phyloP scores from a whole-genome alignment of 2,113 vertebrate genomes.

The Todiramphus chloris region DNA sequence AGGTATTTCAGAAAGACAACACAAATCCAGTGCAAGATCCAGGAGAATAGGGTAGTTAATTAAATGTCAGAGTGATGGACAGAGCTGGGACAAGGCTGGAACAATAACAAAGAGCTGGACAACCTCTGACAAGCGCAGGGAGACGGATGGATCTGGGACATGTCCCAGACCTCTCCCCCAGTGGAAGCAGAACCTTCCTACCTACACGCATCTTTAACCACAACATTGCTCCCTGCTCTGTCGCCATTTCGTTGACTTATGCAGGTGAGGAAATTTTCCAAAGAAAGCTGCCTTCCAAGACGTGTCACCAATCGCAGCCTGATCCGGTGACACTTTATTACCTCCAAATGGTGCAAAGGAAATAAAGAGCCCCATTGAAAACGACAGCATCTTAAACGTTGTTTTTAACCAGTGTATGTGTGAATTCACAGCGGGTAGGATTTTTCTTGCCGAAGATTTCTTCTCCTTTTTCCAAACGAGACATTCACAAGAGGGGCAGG shows the following conservation, averaged over 20 bases:
- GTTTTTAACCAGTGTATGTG: not conserved
- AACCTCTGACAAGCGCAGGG: slow-evolving; percentile 29
- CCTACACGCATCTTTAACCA: not conserved
- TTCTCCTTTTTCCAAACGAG: not conserved
- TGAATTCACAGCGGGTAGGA: not conserved
- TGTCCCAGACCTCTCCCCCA: not conserved
- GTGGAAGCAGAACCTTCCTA: not conserved
- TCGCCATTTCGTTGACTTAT: not conserved
- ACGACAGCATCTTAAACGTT: not conserved
- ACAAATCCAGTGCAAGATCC: not conserved
- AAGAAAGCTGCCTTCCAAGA: not conserved
- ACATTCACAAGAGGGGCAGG: not conserved
- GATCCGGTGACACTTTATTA: not conserved
- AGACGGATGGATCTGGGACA: slow-evolving; percentile 53
- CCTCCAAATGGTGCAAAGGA: slow-evolving; percentile 16
- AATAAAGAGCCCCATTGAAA: slow-evolving; percentile 16
- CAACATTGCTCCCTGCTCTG: not conserved
- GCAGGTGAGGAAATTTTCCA: not conserved
- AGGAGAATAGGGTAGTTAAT: slow-evolving; percentile 58
- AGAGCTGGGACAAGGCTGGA: slow-evolving; percentile 53
- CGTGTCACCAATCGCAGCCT: not conserved
- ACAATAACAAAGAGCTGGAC: slow-evolving; percentile 44
- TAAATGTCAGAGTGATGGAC: slow-evolving; percentile 62
- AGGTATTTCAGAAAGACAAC: slow-evolving; percentile 34
- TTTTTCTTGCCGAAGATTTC: not conserved